A percentile compares a stretch with the other conserved stretches of the same genome.
Conservation (phyloP, 2,797 vertebrate genomes). For the Chelmon rostratus region DNA sequence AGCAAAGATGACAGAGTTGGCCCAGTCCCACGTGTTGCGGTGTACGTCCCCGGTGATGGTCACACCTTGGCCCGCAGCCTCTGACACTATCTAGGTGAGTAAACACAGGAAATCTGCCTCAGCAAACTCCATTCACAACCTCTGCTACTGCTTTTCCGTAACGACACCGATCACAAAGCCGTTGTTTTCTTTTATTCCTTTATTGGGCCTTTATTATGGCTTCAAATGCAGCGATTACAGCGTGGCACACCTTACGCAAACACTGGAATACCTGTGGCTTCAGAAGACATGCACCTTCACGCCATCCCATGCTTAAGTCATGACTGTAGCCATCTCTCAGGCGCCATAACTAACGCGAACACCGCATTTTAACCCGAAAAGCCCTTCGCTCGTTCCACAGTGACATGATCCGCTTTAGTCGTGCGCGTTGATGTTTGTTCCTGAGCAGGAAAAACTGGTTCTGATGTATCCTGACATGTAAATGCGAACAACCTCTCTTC, state of each 20-base stretch:
- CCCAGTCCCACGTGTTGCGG: constrained; percentile 95
- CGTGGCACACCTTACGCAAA: constrained; percentile 55
- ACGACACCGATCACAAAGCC: not conserved
- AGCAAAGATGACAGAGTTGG: constrained; percentile 94
- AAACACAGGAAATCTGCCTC: not conserved
- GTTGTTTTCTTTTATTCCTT: not conserved
- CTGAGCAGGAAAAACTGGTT: constrained; percentile 54
- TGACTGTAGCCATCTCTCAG: not conserved
- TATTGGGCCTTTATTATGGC: not conserved
- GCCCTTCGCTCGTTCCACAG: not conserved
- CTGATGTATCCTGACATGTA: not conserved
- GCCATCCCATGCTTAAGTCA: not conserved
- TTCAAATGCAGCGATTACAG: not conserved
- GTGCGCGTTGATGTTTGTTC: not conserved
- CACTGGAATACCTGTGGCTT: constrained; percentile 21
- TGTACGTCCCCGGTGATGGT: constrained; percentile 90
- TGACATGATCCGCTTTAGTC: not conserved
- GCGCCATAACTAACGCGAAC: not conserved
- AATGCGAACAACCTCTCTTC: not conserved
- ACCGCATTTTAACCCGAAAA: not conserved
- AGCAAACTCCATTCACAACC: not conserved
- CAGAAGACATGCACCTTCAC: constrained; percentile 25
- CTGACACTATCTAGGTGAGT: constrained; percentile 86
- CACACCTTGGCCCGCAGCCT: constrained; percentile 93
- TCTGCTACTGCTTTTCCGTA: not conserved